These are phyloP conservation scores for Sialia sialis DNA, from an alignment of 2,113 vertebrate species.

Conservation along the genomic window DNA sequence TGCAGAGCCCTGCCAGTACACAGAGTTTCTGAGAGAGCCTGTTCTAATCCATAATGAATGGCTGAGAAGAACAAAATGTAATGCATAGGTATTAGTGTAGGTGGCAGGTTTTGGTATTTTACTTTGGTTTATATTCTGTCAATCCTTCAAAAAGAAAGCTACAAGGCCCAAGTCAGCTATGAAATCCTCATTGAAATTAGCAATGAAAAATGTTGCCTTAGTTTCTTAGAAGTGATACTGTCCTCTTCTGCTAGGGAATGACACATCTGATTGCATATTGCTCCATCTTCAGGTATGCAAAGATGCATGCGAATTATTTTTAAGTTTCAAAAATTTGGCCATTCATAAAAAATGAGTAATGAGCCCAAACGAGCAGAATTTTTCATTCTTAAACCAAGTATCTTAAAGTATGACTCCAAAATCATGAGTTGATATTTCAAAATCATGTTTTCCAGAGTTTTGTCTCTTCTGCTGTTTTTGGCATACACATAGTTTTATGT, in stretches of 20 bases:
- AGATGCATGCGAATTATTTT: background rate
- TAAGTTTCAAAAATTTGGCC: background rate
- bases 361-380: background rate
- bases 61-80: background rate
- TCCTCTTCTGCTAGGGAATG: background rate
- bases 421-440: background rate
- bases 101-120: background rate
- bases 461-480: background rate
- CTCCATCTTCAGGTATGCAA: background rate
- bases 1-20: background rate
- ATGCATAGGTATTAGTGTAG: accelerated
- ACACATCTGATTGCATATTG: background rate
- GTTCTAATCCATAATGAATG: background rate
- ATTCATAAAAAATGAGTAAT: background rate
- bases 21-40: background rate
- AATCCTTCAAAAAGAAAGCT: background rate
- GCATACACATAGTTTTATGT: background rate
- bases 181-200: background rate
- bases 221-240: background rate
- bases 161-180: background rate
- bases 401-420: background rate
- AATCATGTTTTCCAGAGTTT: background rate
- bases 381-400: background rate
- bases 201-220: background rate
- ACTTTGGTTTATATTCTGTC: background rate